Evolutionary conservation across 2,888 invertebrate species (phyloP), one percentile per base, ranked within the genome.

Genomic region (Tigriopus californicus): DNA sequence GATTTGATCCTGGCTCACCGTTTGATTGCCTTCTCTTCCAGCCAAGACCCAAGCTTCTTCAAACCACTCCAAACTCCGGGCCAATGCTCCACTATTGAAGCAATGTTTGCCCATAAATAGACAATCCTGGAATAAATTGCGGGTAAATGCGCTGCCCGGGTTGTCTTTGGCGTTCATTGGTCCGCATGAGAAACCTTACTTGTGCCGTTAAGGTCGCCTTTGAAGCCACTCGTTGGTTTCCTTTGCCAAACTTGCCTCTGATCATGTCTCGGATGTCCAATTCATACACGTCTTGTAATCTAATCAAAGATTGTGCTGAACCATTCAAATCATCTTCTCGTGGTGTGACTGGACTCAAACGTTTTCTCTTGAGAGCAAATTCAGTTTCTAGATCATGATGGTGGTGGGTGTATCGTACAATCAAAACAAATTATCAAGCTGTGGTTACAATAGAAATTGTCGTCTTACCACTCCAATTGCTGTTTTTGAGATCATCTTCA

Each of bases 51-150:
- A 64, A 1, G 71, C 67, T 49, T 68, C 65, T 51, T 70, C 68
- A 57, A 70, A 66, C 71, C 71, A 71, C 61, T 70, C 67, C 12
- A 71, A 64, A 11, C 71, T 68, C 42, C 68, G 65, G 1, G 67
- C 67, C 60, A 67, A 66, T 55, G 68, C 66, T 40, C 68, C 67
- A 11, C 68, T 63, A 59, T 68, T 66, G 62, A 68, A 67, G 11
- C 68, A 66, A 61, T 70, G 69, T 55, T 68, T 66, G 10, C 70
- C 71, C 60, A 71, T 65, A 63, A 66, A 69, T 59, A 69, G 64
- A 60, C 70, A 70, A 62, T 71, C 71, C 11, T 68, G 22, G 47
- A n/a, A n/a, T n/a, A n/a, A n/a, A n/a, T n/a, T n/a, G n/a, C n/a
- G n/a, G n/a, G n/a, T n/a, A n/a, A n/a, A n/a, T n/a, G n/a, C n/a